Base-by-base conservation (phyloP, 2,797 vertebrate genomes). In the Sebastes steindachneri region DNA sequence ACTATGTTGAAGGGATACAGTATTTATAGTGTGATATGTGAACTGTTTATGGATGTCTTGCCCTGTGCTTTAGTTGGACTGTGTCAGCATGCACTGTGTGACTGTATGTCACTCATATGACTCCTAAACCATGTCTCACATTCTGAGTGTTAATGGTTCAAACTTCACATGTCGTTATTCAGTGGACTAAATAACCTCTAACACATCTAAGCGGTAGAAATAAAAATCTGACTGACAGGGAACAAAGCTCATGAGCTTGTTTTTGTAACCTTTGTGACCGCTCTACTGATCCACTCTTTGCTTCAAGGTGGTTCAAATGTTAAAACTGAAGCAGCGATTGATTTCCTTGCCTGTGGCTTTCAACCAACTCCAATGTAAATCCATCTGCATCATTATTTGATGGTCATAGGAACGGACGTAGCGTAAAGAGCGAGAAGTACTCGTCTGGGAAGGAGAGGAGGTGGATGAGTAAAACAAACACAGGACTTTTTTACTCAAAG, bases 1-100 rank as follows among this genome's bases (percentile, higher is more conserved):
- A 12, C 45, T 29, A 19, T 63, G 57, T 28, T 31, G 28, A 62
- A 33, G 21, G 26, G 26, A 6, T 73, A 41, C 37, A 41, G 37
- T 41, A 85, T 60, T 70, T 35, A 66, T 28, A 60, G 33, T 15
- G 7, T 7, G 63, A 60, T 21, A 41, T 12, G 19, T 28, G 29
- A 1, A 26, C 33, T 69, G 60, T 71, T 76, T 66, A 83, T 74
- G 29, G 73, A 60, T 29, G 74, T 75, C 66, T 57, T 21, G 58
- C 51, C 51, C 58, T 60, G 72, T 15, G 26, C 64, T 60, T 28
- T 5, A 67, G 54, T 4, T 23, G 51, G 5, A 45, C 4, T 6
- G 31, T 68, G 57, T 83, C 69, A 68, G 55, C 37, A 37, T 10
- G 51, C 23, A 9, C 59, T 23, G 7, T 25, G 17, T 11, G 60